Conservation (phyloP, 2,113 vertebrate species). For the Columba janthina region DNA sequence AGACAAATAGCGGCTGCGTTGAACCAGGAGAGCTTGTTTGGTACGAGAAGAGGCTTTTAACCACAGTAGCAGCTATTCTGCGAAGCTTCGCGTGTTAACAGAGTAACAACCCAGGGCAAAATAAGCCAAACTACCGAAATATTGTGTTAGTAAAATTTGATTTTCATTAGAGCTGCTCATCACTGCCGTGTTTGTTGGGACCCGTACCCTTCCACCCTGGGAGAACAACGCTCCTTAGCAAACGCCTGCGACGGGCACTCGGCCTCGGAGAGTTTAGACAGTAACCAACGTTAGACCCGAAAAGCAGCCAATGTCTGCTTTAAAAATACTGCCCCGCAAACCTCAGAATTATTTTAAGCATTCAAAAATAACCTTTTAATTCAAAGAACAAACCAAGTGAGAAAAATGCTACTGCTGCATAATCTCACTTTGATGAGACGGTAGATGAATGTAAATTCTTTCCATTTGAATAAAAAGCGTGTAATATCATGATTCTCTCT, state of each 20-base stretch:
- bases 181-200: not conserved
- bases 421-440: conserved; percentile 15
- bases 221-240: not conserved
- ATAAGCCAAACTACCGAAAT: not conserved
- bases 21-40: not conserved
- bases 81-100: not conserved
- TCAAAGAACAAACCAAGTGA: not conserved
- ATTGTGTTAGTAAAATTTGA: not conserved
- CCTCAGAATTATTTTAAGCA: not conserved
- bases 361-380: conserved; percentile 12
- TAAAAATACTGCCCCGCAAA: not conserved
- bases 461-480: conserved; percentile 21
- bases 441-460: conserved; percentile 32
- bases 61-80: not conserved
- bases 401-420: not conserved
- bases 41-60: fast-evolving
- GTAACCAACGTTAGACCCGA: not conserved
- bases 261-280: not conserved
- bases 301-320: not conserved
- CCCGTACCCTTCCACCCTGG: not conserved
- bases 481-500: not conserved
- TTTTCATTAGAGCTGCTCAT: not conserved
- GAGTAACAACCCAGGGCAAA: fast-evolving
- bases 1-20: not conserved
- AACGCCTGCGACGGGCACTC: not conserved